Evolutionary conservation across 2,113 vertebrate genomes (phyloP).

Genomic region (Caloenas nicobarica): DNA sequence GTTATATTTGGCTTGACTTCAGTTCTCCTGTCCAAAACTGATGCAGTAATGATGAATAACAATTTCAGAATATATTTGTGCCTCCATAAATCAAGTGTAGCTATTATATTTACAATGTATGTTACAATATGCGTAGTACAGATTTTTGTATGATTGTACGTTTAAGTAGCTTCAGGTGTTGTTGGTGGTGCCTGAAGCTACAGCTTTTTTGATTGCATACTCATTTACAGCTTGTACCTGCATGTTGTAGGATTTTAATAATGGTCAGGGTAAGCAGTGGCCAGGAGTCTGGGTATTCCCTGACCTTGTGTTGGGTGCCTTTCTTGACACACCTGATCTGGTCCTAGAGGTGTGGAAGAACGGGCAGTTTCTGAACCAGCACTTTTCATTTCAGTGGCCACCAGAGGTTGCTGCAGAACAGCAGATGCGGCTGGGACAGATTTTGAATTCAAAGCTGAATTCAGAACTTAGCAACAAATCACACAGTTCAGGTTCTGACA

Average conservation of each 20-base stretch:
- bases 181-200: not conserved
- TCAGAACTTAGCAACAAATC: not conserved
- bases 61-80: not conserved
- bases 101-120: not conserved
- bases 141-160: not conserved
- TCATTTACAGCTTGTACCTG: not conserved
- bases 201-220: not conserved
- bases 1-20: not conserved
- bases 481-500: not conserved
- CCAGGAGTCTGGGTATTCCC: not conserved
- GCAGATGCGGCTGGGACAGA: accelerated
- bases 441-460: not conserved
- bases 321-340: not conserved
- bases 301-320: not conserved
- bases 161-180: not conserved
- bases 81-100: not conserved
- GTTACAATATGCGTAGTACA: accelerated
- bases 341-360: not conserved
- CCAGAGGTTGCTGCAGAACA: constrained; percentile 60
- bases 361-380: not conserved
- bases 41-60: not conserved
- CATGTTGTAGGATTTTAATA: not conserved
- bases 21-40: not conserved
- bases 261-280: not conserved
- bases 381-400: not conserved